Percentiles rank a stretch among this genome's conserved stretches.
phyloP scores from a whole-genome alignment of 2,888 invertebrate genomes.

The Xylota segnis region DNA sequence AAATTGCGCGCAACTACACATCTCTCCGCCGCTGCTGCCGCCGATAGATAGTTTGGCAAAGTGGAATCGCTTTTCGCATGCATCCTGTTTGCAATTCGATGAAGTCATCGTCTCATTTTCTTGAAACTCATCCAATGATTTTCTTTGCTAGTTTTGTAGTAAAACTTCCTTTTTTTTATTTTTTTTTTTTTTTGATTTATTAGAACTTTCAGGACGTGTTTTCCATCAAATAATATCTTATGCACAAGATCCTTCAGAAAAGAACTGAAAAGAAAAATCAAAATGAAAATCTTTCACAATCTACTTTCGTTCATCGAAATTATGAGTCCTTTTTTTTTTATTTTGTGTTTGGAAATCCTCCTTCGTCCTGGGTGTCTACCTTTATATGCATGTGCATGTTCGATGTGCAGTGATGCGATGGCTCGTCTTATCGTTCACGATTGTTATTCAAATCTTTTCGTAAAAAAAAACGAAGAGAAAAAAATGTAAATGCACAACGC shows the following conservation, averaged over 20 bases:
- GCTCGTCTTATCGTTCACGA: conserved; percentile 19
- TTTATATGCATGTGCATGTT: background rate
- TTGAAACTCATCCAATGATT: conserved; percentile 37
- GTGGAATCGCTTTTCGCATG: conserved; percentile 27
- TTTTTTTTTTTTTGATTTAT: conserved; percentile 18
- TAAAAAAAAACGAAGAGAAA: no score
- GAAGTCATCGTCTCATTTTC: conserved; percentile 31
- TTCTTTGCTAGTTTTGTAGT: conserved; percentile 11
- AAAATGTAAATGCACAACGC: conserved; percentile 55
- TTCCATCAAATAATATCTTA: conserved; percentile 43
- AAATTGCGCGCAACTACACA: conserved; percentile 41
- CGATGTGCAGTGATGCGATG: conserved; percentile 1
- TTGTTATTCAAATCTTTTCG: conserved; percentile 59
- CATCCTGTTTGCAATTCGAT: conserved; percentile 25
- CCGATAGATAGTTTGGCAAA: conserved; percentile 12
- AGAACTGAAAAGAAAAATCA: conserved; percentile 26
- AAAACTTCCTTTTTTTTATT: background rate
- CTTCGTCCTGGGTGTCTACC: background rate
- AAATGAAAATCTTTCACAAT: conserved; percentile 50
- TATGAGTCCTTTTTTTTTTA: conserved; percentile 22
- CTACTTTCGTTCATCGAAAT: conserved; percentile 39
- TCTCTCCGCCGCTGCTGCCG: no score
- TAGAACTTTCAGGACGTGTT: conserved; percentile 32
- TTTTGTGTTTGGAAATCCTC: background rate
- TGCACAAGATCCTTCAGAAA: conserved; percentile 39